Evolutionary conservation across 1,140 invertebrate genomes (phyloP).

Genomic region (Drosophila littoralis): DNA sequence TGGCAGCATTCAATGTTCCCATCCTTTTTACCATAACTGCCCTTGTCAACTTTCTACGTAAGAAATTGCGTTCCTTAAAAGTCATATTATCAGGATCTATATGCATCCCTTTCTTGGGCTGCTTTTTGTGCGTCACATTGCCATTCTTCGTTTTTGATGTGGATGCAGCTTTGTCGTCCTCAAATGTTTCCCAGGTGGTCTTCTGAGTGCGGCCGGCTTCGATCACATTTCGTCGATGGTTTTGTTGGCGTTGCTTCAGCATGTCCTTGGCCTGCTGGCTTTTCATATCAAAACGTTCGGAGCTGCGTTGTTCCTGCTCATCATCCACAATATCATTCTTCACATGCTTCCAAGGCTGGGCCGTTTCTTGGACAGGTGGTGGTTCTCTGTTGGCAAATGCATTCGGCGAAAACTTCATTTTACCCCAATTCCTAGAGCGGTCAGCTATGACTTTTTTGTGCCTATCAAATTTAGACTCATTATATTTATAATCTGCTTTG

Average conservation of each 20-base stretch:
- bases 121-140: not conserved
- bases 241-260: constrained; percentile 51
- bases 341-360: constrained; percentile 60
- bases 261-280: constrained; percentile 52
- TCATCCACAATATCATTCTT: constrained; percentile 59
- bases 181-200: constrained; percentile 58
- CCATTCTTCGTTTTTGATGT: not conserved
- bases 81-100: constrained; percentile 25
- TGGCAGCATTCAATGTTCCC: not conserved
- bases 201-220: constrained; percentile 38
- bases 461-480: not conserved
- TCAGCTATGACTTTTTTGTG: not conserved
- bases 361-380: constrained; percentile 14
- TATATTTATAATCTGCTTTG: not conserved
- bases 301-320: constrained; percentile 30
- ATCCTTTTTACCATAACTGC: not conserved
- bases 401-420: constrained; percentile 53
- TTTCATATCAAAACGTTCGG: constrained; percentile 43
- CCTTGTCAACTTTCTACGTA: constrained; percentile 31
- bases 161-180: constrained; percentile 18
- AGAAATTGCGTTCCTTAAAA: constrained; percentile 37
- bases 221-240: constrained; percentile 62
- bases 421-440: constrained; percentile 48
- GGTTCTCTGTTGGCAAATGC: not conserved
- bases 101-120: not conserved